phyloP scores from a whole-genome alignment of 2,797 vertebrate genomes.

The Premnoplex brunnescens region DNA sequence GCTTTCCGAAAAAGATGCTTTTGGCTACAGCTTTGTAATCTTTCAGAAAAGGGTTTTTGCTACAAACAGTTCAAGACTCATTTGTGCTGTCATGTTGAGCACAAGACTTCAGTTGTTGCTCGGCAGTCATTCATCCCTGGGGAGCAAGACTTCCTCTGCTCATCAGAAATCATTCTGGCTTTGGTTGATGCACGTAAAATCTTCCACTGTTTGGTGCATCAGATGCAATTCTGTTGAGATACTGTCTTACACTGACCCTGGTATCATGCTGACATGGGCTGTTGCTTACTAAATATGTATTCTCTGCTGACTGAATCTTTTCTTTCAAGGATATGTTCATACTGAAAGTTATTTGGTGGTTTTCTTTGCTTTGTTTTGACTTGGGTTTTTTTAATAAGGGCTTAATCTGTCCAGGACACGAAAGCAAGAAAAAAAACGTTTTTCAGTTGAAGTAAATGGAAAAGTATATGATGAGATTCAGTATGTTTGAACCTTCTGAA shows the following conservation, averaged over 20 bases:
- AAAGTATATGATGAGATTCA: background rate
- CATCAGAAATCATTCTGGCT: rapidly evolving
- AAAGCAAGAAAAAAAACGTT: background rate
- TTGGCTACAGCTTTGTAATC: too few relatives aligned
- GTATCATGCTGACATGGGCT: rapidly evolving
- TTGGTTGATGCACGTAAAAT: background rate
- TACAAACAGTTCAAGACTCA: rapidly evolving
- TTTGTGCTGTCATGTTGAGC: rapidly evolving
- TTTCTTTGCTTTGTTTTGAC: background rate
- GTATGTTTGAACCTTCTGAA: too few relatives aligned
- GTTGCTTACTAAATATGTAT: background rate
- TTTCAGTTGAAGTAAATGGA: background rate
- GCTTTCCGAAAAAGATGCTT: background rate
- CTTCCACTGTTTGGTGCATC: background rate
- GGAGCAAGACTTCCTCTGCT: background rate
- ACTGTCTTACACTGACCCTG: too few relatives aligned
- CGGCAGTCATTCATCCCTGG: background rate
- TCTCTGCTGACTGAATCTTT: background rate
- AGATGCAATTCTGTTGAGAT: background rate
- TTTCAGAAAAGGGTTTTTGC: background rate
- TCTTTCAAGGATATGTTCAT: background rate
- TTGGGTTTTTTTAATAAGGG: background rate
- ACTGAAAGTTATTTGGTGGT: background rate
- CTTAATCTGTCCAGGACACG: background rate
- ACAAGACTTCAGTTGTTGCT: background rate